Evolutionary conservation across 2,888 invertebrate species (phyloP), one percentile per base, ranked within the genome.

Genomic region (Drosophila incognita): DNA sequence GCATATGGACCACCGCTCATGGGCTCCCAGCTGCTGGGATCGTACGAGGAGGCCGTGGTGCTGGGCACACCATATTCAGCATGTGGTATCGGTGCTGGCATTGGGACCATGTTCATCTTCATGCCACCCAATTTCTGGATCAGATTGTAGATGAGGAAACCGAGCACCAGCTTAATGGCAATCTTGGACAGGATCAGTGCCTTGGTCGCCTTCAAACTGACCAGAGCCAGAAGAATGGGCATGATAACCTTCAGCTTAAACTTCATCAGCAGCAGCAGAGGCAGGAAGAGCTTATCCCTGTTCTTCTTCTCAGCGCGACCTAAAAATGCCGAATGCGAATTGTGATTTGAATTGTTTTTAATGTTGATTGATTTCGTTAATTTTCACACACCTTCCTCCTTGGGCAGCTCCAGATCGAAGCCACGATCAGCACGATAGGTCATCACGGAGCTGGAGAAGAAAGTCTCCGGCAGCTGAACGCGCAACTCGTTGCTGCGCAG

Each of bases 151-250:
- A 96, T 95, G 58, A 97, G 94, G 94, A 97, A 97, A 70, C 97
- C 97, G 59, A 97, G 94, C 54, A 97, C 97, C 73, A 97, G 94
- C 40, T 96, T 94, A 91, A 97, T 95, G 74, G 97, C 97, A 82
- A 97, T 94, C 93, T 97, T 97, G 91, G 97, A 97, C 87, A 97
- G 95, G 74, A 97, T 95, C 76, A 97, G 94, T 72, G 97, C 97
- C 93, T 97, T 97, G 86, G 96, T 94, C 31, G 97, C 96, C 93
- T 97, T 97, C 82, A 97, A 93, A 77, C 97, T 96, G 91, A 97
- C 95, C 87, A 97, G 93, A 52, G 96, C 95, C 36, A 97, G 95
- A 83, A 97, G 94, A 88, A 97, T 96, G 42, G 97, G 97, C 95
- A 96, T 96, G 74, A 97, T 93, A 31, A 96, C 96, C 93, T 97